Evolutionary conservation across 2,797 vertebrate genomes (phyloP).

Genomic region (Odontamblyopus rebecca): DNA sequence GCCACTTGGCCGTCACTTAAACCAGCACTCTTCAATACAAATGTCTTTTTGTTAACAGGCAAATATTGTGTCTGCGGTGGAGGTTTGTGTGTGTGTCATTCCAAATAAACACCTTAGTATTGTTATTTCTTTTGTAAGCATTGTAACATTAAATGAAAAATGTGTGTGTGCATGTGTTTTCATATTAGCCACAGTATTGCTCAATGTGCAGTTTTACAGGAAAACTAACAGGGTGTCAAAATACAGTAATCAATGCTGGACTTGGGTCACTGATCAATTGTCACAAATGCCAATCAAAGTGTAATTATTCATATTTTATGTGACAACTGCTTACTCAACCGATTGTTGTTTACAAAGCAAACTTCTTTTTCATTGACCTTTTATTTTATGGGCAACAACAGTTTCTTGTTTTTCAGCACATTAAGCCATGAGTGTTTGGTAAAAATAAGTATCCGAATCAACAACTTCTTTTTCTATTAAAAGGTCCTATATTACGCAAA

Average conservation of each 20-base stretch:
- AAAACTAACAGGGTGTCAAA: constrained; percentile 58
- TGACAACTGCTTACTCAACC: constrained; percentile 28
- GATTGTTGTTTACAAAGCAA: constrained; percentile 14
- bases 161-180: constrained; percentile 6
- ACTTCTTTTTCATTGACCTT: not conserved
- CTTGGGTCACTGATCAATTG: constrained; percentile 71
- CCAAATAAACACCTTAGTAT: not conserved
- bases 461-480: too few species aligned
- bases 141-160: not conserved
- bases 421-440: not conserved
- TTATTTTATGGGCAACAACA: not conserved
- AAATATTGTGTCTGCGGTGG: constrained; percentile 15
- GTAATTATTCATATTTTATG: constrained; percentile 67
- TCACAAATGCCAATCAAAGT: constrained; percentile 69
- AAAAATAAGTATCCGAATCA: not conserved
- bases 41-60: constrained; percentile 18
- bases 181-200: constrained; percentile 41
- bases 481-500: too few species aligned
- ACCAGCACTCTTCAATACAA: constrained; percentile 57
- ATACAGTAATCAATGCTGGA: constrained; percentile 63
- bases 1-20: constrained; percentile 65
- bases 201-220: constrained; percentile 57
- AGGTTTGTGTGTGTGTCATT: not conserved
- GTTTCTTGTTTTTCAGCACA: not conserved
- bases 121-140: not conserved